Conservation (phyloP, 2,888 invertebrate genomes). For the Neria commutata region DNA sequence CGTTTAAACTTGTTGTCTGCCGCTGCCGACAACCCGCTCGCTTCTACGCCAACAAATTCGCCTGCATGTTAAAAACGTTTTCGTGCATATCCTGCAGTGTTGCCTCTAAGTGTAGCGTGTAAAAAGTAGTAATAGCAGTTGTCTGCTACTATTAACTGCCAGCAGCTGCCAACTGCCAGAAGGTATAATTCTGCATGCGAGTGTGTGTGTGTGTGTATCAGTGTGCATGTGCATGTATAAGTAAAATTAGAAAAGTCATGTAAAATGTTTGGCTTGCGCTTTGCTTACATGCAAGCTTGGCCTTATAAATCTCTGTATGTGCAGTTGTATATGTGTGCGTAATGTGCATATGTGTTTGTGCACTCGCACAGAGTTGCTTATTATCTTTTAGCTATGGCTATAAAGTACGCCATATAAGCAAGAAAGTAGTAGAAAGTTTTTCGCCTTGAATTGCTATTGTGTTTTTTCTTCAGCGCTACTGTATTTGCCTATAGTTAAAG, state of each 20-base stretch:
- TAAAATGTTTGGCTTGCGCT: too few species aligned
- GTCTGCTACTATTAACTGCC: slow-evolving; percentile 51
- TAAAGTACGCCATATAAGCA: too few species aligned
- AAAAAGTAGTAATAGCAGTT: slow-evolving; percentile 14
- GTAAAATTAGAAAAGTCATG: too few species aligned
- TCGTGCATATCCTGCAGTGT: slow-evolving; percentile 16
- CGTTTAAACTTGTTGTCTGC: too few species aligned
- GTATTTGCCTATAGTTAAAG: too few species aligned
- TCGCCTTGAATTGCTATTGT: too few species aligned
- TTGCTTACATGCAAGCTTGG: slow-evolving; percentile 23
- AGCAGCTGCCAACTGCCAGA: slow-evolving; percentile 36
- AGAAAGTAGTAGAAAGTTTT: too few species aligned
- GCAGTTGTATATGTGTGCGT: slow-evolving; percentile 24
- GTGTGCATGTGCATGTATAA: not conserved
- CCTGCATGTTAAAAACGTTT: slow-evolving; percentile 40
- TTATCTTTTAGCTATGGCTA: slow-evolving; percentile 17
- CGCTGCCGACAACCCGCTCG: too few species aligned
- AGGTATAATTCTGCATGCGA: slow-evolving; percentile 1
- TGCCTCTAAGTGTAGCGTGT: slow-evolving; percentile 36
- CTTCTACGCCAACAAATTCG: slow-evolving; percentile 45
- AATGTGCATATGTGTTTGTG: slow-evolving; percentile 24
- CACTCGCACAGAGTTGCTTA: slow-evolving; percentile 12
- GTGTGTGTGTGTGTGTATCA: not conserved
- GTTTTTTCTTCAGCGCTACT: too few species aligned
- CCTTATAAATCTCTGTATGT: slow-evolving; percentile 29